Evolutionary conservation across 2,113 vertebrate genomes (phyloP).

Genomic region (Neotoma lepida): DNA sequence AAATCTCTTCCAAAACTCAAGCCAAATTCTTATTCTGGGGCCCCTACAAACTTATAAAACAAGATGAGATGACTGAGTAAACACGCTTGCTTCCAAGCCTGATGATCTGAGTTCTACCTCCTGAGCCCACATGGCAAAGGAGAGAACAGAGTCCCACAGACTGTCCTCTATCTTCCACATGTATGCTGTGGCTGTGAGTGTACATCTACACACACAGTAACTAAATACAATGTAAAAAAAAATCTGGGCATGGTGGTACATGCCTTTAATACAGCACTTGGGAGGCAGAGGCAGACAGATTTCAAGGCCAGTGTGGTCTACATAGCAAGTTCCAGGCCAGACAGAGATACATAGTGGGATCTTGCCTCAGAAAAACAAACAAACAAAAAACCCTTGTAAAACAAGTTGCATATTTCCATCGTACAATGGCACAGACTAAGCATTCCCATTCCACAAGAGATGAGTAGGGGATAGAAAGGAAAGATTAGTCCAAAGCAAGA

Average conservation of each 20-base stretch:
- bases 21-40: background rate
- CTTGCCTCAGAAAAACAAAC: background rate
- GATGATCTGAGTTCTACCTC: background rate
- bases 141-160: background rate
- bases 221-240: background rate
- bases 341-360: background rate
- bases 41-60: background rate
- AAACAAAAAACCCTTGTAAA: too few species aligned
- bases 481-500: background rate
- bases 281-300: background rate
- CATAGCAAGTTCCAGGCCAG: background rate
- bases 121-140: background rate
- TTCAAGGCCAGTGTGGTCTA: background rate
- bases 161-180: background rate
- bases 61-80: background rate
- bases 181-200: background rate
- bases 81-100: background rate
- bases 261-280: background rate
- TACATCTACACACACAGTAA: background rate
- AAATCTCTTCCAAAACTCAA: background rate
- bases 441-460: background rate
- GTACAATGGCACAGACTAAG: background rate
- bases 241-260: background rate
- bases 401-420: background rate
- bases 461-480: background rate